Percentiles rank a stretch among this genome's conserved stretches.
Conservation (phyloP, 2,888 invertebrate species). For the Quadroppia sp. region DNA sequence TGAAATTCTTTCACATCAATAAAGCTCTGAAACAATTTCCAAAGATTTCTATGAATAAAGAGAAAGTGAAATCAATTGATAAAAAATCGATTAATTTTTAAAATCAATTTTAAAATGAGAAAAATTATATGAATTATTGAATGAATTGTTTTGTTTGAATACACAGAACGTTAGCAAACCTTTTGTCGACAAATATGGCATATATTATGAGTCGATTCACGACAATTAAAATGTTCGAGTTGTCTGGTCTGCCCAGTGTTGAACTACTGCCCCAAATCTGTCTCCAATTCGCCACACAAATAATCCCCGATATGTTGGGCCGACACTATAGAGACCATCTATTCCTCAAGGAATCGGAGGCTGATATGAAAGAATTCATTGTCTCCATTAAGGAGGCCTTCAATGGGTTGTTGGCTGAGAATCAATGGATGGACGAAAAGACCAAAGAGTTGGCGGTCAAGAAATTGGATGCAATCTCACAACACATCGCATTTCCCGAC, state of each 20-base stretch:
- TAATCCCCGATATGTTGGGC: constrained; percentile 38
- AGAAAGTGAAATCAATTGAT: too few relatives aligned
- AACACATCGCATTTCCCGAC: constrained; percentile 57
- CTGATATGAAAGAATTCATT: constrained; percentile 50
- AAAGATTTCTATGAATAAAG: not conserved
- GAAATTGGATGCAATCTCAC: constrained; percentile 55
- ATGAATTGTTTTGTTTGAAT: too few relatives aligned
- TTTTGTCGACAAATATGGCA: too few relatives aligned
- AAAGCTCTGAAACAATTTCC: not conserved
- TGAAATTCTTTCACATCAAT: too few relatives aligned
- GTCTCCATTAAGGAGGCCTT: constrained; percentile 52
- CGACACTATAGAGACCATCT: constrained; percentile 38
- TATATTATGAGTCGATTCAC: constrained; percentile 24
- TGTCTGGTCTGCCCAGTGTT: not conserved
- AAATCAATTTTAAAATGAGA: too few relatives aligned
- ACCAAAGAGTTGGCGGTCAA: constrained; percentile 55
- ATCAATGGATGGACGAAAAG: constrained; percentile 55
- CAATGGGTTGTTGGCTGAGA: constrained; percentile 51
- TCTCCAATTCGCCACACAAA: not conserved
- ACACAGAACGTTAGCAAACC: too few relatives aligned
- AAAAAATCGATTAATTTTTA: too few relatives aligned
- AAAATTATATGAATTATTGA: too few relatives aligned
- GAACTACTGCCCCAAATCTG: constrained; percentile 13
- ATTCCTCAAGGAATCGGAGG: constrained; percentile 24
- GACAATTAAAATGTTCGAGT: constrained; percentile 8